These are phyloP conservation scores for Rhyacophila brunnea DNA, from an alignment of 1,140 invertebrate species.

Conservation along the genomic window DNA sequence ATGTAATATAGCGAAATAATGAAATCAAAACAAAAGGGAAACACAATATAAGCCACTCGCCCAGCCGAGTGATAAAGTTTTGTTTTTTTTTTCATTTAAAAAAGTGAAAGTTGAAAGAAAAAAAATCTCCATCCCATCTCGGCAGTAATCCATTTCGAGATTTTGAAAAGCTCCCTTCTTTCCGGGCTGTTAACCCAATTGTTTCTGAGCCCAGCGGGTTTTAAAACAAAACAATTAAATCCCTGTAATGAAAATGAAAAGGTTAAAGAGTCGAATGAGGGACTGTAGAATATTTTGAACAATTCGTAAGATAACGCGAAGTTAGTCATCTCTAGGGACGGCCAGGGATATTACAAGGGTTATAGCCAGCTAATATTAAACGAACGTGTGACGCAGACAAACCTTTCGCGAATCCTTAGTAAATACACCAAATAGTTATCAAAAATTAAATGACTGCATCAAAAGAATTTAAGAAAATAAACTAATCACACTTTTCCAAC, in stretches of 20 bases:
- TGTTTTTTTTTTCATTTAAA: background rate
- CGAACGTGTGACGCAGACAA: no score
- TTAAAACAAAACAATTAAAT: slow-evolving; percentile 35
- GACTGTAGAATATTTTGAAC: slow-evolving; percentile 19
- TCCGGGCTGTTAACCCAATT: slow-evolving; percentile 31
- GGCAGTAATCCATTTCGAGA: slow-evolving; percentile 23
- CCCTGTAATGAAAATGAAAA: slow-evolving; percentile 32
- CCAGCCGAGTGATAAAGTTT: background rate
- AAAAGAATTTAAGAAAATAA: no score
- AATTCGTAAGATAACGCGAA: slow-evolving; percentile 25
- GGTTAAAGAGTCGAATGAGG: slow-evolving; percentile 30
- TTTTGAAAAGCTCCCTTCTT: slow-evolving; percentile 27
- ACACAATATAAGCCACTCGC: slow-evolving; percentile 5
- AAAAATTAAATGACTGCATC: no score
- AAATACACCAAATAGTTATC: no score
- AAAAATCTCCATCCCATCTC: background rate
- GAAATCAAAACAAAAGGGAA: slow-evolving; percentile 3
- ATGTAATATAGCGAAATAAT: slow-evolving; percentile 4
- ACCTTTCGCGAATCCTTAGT: no score
- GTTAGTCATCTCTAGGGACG: slow-evolving; percentile 9
- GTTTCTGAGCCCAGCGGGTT: slow-evolving; percentile 24
- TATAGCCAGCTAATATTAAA: no score
- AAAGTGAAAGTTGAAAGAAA: background rate
- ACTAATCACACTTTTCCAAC: no score
- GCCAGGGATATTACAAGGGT: background rate